Evolutionary conservation across 2,888 invertebrate genomes (phyloP).

Genomic region (Lydus trimaculatus): DNA sequence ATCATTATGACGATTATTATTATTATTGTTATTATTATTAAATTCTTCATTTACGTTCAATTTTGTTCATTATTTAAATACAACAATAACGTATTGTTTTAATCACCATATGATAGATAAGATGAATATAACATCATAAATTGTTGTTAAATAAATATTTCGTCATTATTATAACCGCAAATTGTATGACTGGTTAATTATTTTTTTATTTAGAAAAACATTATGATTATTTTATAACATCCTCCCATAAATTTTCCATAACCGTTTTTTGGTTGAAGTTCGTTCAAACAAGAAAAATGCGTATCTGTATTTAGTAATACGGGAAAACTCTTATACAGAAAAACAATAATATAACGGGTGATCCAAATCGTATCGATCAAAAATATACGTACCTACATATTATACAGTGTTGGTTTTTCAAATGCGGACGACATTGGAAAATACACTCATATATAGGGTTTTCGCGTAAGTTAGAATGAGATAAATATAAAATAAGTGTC

Average conservation of each 20-base stretch:
- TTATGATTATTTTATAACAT: not conserved
- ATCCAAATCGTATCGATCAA: too few species aligned
- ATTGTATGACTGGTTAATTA: not conserved
- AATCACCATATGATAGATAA: not conserved
- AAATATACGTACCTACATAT: too few species aligned
- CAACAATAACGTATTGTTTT: not conserved
- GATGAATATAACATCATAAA: not conserved
- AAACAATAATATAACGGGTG: not conserved
- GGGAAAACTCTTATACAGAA: not conserved
- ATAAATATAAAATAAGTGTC: too few species aligned
- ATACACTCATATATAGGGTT: too few species aligned
- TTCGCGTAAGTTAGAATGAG: too few species aligned
- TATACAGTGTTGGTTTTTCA: too few species aligned
- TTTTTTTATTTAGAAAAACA: not conserved
- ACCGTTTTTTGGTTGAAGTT: not conserved
- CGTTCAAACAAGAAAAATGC: not conserved
- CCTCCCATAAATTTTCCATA: not conserved
- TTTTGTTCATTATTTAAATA: not conserved
- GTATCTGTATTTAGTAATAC: not conserved
- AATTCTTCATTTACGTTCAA: not conserved
- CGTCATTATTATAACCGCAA: not conserved
- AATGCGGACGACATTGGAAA: too few species aligned
- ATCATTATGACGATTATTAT: not conserved
- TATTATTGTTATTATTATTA: too few species aligned
- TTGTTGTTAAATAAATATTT: not conserved